These are phyloP conservation scores for Sinocyclocheilus anshuiensis DNA, from an alignment of 2,113 vertebrate genomes.

Conservation along the genomic window DNA sequence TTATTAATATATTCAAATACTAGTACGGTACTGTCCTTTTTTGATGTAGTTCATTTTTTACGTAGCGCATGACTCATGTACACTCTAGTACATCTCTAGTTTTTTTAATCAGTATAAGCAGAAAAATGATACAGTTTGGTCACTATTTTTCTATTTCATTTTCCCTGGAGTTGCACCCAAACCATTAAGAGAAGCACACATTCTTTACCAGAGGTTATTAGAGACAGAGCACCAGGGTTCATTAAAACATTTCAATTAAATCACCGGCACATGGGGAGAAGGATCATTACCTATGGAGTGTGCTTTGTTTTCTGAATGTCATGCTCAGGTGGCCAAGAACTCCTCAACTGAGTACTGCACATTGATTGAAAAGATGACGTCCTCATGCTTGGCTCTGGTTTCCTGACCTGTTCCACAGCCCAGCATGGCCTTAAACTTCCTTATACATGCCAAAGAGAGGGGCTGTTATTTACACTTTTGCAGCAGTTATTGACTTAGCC, in stretches of 20 bases:
- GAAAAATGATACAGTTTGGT: neutral
- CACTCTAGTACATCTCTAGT: neutral
- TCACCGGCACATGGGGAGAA: constrained; percentile 42
- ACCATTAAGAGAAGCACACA: constrained; percentile 28
- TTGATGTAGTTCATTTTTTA: neutral
- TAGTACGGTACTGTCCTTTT: neutral
- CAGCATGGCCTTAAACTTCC: constrained; percentile 1
- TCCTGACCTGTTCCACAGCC: neutral
- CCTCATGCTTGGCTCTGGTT: neutral
- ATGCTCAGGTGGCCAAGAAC: constrained; percentile 47
- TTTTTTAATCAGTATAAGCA: neutral
- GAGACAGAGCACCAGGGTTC: constrained; percentile 29
- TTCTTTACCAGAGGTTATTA: constrained; percentile 46
- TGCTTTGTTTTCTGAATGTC: constrained; percentile 47
- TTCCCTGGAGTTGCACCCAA: constrained; percentile 9
- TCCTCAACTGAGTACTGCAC: constrained; percentile 36
- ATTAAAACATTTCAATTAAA: constrained; percentile 53
- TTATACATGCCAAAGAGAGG: neutral
- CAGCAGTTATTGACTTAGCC: neutral
- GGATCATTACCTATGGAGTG: constrained; percentile 50
- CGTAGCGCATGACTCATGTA: neutral
- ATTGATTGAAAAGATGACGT: constrained; percentile 37
- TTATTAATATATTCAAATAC: constrained; percentile 34
- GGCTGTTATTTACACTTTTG: neutral
- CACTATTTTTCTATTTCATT: neutral